These are phyloP conservation scores for Aurelia sp. DNA, from an alignment of 30 jellyfish, hydroid and myxozoan genomes.

Conservation along the genomic window DNA sequence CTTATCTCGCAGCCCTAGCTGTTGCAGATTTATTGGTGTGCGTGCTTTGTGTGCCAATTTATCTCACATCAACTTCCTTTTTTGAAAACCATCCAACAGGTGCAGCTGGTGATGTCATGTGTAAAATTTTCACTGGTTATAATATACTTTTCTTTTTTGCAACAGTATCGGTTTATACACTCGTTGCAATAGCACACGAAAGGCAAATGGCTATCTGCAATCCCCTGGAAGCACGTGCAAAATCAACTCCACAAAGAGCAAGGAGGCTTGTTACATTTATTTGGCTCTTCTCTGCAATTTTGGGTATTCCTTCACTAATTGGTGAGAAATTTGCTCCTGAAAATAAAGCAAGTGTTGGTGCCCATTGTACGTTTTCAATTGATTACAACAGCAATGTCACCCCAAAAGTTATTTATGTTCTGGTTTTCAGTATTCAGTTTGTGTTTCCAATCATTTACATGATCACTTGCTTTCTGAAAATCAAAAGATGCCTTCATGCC, in stretches of 20 bases:
- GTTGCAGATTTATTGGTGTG: slow-evolving; percentile 72
- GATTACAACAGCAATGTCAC: slow-evolving; percentile 45
- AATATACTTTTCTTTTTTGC: slow-evolving; percentile 82
- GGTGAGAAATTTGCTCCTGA: slow-evolving; percentile 72
- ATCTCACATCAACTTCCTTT: slow-evolving; percentile 69
- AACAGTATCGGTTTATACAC: slow-evolving; percentile 77
- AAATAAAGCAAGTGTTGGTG: slow-evolving; percentile 79
- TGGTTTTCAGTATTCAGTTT: slow-evolving; percentile 62
- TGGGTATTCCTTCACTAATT: slow-evolving; percentile 55
- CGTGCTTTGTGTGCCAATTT: slow-evolving; percentile 68
- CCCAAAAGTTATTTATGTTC: slow-evolving; percentile 59
- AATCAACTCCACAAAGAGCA: slow-evolving; percentile 61
- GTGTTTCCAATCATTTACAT: slow-evolving; percentile 65
- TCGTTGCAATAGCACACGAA: slow-evolving; percentile 81
- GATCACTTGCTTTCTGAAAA: slow-evolving; percentile 58
- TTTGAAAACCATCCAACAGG: slow-evolving; percentile 74
- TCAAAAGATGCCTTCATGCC: slow-evolving; percentile 37
- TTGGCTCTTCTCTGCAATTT: slow-evolving; percentile 62
- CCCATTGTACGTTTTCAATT: slow-evolving; percentile 80
- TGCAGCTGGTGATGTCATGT: slow-evolving; percentile 69
- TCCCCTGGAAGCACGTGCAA: slow-evolving; percentile 65
- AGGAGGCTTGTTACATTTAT: slow-evolving; percentile 19
- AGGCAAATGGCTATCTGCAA: slow-evolving; percentile 74
- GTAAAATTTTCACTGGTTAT: slow-evolving; percentile 76
- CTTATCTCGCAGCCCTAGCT: slow-evolving; percentile 65